Conservation (phyloP, 2,797 vertebrate genomes). For the Lacerta bilineata region DNA sequence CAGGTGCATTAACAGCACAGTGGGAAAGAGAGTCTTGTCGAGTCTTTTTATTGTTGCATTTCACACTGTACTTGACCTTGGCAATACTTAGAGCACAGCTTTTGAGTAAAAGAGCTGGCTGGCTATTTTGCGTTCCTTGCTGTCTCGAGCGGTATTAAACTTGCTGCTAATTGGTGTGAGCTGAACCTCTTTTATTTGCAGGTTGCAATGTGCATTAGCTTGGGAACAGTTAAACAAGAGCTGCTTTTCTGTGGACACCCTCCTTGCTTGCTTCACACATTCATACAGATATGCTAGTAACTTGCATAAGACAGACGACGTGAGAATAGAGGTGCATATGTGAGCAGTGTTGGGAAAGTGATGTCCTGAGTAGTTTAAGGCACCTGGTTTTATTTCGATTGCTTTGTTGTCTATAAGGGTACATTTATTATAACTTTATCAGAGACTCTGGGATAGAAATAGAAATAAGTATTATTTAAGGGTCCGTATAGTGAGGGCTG, state of each 20-base stretch:
- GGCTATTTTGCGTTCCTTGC: constrained; percentile 55
- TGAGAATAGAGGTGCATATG: background rate
- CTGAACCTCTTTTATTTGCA: background rate
- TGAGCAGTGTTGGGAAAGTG: background rate
- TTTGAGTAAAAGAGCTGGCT: constrained; percentile 66
- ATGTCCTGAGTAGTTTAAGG: too few relatives aligned
- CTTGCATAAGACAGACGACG: too few relatives aligned
- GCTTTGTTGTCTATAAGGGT: background rate
- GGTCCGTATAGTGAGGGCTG: too few relatives aligned
- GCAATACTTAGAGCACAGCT: constrained; percentile 70
- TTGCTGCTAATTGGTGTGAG: constrained; percentile 63
- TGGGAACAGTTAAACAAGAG: constrained; percentile 4
- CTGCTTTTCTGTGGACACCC: background rate
- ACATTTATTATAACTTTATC: background rate
- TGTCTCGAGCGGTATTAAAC: constrained; percentile 64
- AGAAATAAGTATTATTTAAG: background rate
- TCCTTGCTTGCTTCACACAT: background rate
- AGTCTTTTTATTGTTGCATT: constrained; percentile 69
- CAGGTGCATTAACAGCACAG: constrained; percentile 75
- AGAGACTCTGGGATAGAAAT: background rate
- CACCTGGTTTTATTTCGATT: background rate
- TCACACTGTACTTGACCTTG: constrained; percentile 74
- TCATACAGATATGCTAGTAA: too few relatives aligned
- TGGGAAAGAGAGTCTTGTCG: constrained; percentile 67
- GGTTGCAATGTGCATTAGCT: constrained; percentile 40